Conservation (phyloP, 92 coral and sea anemone species). For the Zoanthus gigantus region DNA sequence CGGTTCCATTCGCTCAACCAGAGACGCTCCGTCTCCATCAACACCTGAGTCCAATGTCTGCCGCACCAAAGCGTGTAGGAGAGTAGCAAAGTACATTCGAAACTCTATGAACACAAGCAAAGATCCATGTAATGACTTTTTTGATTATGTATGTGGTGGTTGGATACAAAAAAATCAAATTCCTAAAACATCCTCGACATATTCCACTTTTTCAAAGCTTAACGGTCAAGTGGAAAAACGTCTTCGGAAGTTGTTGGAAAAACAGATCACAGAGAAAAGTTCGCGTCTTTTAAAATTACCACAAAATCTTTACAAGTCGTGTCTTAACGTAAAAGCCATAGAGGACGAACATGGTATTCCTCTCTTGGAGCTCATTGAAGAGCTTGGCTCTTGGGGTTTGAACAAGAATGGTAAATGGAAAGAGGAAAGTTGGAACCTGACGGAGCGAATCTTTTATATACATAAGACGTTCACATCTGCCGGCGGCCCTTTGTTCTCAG, state of each 20-base stretch:
- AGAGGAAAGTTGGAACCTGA: conserved; percentile 82
- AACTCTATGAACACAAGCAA: conserved; percentile 76
- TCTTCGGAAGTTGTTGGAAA: conserved; percentile 75
- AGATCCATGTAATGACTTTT: conserved; percentile 93
- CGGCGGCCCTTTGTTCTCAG: conserved; percentile 95
- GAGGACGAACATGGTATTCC: conserved; percentile 78
- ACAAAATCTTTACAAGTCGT: conserved; percentile 81
- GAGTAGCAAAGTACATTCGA: conserved; percentile 84
- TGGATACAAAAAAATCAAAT: conserved; percentile 95
- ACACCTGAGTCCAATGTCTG: conserved; percentile 62
- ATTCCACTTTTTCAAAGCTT: conserved; percentile 94
- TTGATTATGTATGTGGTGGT: conserved; percentile 93
- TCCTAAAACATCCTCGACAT: conserved; percentile 91
- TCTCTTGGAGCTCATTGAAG: conserved; percentile 74
- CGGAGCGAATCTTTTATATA: conserved; percentile 72
- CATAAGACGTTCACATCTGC: conserved; percentile 91
- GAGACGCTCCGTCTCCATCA: conserved; percentile 57
- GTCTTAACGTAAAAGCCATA: conserved; percentile 80
- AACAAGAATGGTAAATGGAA: conserved; percentile 73
- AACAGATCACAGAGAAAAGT: conserved; percentile 49
- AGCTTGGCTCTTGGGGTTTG: conserved; percentile 83
- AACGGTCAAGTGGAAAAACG: conserved; percentile 86
- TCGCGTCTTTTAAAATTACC: conserved; percentile 77
- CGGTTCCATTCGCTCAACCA: conserved; percentile 93
- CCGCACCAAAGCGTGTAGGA: conserved; percentile 72